Evolutionary conservation across 2,797 vertebrate species (phyloP).

Genomic region (Eidolon dupreanum): DNA sequence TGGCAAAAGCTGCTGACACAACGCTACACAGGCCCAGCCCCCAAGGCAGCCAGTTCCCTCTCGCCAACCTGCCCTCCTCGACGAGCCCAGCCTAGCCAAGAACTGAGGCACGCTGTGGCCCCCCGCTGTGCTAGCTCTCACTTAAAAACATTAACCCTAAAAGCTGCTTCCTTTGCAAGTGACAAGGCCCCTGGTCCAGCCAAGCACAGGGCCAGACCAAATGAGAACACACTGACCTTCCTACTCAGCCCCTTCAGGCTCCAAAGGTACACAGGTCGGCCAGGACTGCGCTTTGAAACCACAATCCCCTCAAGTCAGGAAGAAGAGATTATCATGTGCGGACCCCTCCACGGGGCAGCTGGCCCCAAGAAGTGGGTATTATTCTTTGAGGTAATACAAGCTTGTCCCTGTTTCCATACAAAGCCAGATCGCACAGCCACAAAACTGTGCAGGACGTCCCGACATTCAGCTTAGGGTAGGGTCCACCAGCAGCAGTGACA

Average conservation of each 20-base stretch:
- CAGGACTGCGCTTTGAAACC: fast-evolving
- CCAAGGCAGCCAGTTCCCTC: neutral
- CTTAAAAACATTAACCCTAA: neutral
- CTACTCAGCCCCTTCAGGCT: neutral
- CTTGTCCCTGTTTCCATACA: neutral
- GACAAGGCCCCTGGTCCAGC: neutral
- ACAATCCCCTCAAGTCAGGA: neutral
- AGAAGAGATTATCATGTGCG: fast-evolving
- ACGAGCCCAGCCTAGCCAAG: no score
- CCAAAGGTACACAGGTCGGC: neutral
- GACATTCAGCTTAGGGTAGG: fast-evolving
- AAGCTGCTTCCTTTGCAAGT: neutral
- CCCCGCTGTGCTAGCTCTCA: fast-evolving
- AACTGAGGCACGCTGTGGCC: neutral
- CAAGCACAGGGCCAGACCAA: no score
- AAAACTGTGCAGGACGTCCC: neutral
- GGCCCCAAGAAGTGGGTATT: neutral
- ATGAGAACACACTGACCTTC: neutral
- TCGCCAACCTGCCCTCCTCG: neutral
- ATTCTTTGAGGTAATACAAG: neutral
- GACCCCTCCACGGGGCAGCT: neutral
- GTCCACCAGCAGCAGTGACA: fast-evolving
- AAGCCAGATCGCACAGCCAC: neutral
- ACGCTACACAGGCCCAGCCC: fast-evolving
- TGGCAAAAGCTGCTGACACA: neutral